A percentile compares a stretch with the other conserved stretches of the same genome.
Conservation (phyloP, 92 coral and sea anemone species). For the Epizoanthus scotinus region DNA sequence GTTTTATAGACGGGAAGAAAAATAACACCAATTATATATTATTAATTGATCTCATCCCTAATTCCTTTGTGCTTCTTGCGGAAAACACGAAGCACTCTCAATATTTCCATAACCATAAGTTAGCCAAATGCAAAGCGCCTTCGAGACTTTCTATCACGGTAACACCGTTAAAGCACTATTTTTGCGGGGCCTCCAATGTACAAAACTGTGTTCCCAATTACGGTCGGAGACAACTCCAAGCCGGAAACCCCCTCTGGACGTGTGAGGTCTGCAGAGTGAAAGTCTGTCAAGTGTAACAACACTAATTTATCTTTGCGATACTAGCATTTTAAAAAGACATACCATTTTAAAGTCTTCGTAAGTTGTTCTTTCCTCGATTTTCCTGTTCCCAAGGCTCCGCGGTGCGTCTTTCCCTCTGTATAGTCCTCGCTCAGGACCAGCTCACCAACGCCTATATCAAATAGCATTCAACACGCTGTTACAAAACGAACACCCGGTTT, state of each 20-base stretch:
- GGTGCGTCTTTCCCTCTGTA: conserved; percentile 45
- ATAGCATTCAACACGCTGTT: neutral
- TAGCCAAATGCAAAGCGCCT: neutral
- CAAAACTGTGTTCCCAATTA: neutral
- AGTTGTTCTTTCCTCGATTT: conserved; percentile 85
- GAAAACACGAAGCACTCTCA: neutral
- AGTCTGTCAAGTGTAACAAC: conserved; percentile 8
- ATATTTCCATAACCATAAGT: too few species aligned
- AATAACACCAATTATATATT: neutral
- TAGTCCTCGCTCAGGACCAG: conserved; percentile 31
- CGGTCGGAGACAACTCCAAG: neutral
- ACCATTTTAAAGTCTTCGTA: conserved; percentile 75
- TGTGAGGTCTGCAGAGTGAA: conserved; percentile 14
- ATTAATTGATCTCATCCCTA: neutral
- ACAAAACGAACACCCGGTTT: conserved; percentile 5
- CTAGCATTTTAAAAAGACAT: conserved; percentile 9
- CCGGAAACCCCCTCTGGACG: neutral
- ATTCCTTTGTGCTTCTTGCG: conserved; percentile 14
- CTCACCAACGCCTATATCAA: conserved; percentile 41
- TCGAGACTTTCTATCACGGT: neutral
- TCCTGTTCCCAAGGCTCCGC: conserved; percentile 51
- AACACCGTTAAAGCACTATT: neutral
- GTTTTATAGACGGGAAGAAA: neutral
- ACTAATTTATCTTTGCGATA: neutral
- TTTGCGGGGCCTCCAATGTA: neutral